phyloP scores from a whole-genome alignment of 2,797 vertebrate species.

The Pampus argenteus region DNA sequence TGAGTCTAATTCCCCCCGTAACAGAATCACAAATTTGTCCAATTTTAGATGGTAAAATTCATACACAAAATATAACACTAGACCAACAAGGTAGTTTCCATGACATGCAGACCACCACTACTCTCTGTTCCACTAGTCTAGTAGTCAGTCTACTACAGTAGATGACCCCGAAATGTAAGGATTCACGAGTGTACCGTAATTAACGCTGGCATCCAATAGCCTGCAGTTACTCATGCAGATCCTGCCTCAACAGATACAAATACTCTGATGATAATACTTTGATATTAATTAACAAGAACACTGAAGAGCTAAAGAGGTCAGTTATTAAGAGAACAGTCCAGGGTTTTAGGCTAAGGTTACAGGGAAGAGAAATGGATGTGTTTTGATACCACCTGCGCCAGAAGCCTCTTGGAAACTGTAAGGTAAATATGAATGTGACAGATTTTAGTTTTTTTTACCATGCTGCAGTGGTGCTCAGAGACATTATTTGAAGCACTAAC shows the following conservation, averaged over 20 bases:
- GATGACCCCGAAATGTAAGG: slow-evolving; percentile 20
- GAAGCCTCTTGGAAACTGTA: not conserved
- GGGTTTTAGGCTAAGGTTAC: slow-evolving; percentile 12
- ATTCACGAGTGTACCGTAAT: slow-evolving; percentile 36
- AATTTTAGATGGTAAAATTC: too few species aligned
- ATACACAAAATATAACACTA: too few species aligned
- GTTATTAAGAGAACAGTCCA: slow-evolving; percentile 25
- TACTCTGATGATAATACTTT: too few species aligned
- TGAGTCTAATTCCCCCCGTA: too few species aligned
- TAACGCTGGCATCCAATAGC: slow-evolving; percentile 2
- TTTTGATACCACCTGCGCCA: slow-evolving; percentile 3
- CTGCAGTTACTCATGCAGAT: slow-evolving; percentile 14
- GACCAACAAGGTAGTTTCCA: too few species aligned
- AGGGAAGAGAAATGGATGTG: slow-evolving; percentile 2
- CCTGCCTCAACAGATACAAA: slow-evolving; percentile 14
- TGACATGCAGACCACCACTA: too few species aligned
- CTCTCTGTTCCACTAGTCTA: slow-evolving; percentile 3
- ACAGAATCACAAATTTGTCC: too few species aligned
- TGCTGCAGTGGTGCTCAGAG: slow-evolving; percentile 4
- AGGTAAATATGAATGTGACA: not conserved
- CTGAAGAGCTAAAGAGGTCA: not conserved
- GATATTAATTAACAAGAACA: slow-evolving; percentile 30
- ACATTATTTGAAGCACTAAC: slow-evolving; percentile 1
- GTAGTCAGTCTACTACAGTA: not conserved
- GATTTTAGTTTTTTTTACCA: slow-evolving; percentile 8